Conservation (phyloP, 2,113 vertebrate species). For the Ctenomys sociabilis region DNA sequence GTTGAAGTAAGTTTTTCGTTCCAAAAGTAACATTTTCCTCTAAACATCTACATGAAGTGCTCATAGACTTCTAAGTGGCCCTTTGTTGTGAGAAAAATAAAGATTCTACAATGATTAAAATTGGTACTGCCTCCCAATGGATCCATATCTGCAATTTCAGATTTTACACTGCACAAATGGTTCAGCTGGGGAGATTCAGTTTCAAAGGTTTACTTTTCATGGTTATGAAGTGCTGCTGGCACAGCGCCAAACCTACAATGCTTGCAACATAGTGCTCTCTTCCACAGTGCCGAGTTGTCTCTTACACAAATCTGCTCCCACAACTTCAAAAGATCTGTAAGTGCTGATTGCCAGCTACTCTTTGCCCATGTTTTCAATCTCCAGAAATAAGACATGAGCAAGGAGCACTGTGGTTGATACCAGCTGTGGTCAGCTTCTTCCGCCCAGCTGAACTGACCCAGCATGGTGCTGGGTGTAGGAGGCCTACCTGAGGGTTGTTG, state of each 20-base stretch:
- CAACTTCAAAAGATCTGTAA: too few relatives aligned
- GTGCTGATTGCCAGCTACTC: fast-evolving
- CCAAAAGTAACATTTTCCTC: not conserved
- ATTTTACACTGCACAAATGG: too few relatives aligned
- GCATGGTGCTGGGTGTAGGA: too few relatives aligned
- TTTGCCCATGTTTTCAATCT: not conserved
- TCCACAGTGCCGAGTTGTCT: not conserved
- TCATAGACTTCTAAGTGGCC: not conserved
- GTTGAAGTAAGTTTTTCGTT: not conserved
- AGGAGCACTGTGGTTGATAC: too few relatives aligned
- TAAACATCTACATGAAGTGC: not conserved
- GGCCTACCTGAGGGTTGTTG: too few relatives aligned
- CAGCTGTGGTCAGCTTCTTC: too few relatives aligned
- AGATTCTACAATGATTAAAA: too few relatives aligned
- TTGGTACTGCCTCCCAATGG: not conserved
- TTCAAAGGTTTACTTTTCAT: not conserved
- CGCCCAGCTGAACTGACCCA: too few relatives aligned
- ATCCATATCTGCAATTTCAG: not conserved
- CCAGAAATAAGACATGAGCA: not conserved
- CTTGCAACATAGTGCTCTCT: too few relatives aligned
- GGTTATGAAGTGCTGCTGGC: not conserved
- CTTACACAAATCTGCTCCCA: not conserved
- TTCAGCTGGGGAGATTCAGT: not conserved
- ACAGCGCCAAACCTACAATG: not conserved
- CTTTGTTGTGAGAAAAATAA: not conserved